These are phyloP conservation scores for Sinella curviseta DNA, from an alignment of 1,140 invertebrate species.

Conservation along the genomic window DNA sequence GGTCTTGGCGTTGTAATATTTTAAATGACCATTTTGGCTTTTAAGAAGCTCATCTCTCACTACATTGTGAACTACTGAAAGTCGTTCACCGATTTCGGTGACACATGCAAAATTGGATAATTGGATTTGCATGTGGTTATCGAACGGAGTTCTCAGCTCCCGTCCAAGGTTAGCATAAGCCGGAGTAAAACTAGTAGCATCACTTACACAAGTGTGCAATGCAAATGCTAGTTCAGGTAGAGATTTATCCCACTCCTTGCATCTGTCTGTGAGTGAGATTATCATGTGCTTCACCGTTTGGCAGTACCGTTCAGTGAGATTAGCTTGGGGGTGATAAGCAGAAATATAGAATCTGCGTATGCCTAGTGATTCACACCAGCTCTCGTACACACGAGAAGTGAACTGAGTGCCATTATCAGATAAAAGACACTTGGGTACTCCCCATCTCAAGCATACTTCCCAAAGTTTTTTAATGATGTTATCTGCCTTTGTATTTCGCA, in stretches of 20 bases:
- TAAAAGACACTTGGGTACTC: conserved; percentile 45
- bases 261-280: conserved; percentile 39
- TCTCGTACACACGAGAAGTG: conserved; percentile 27
- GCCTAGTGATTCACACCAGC: conserved; percentile 22
- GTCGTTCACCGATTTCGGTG: not conserved
- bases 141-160: conserved; percentile 48
- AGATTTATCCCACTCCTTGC: conserved; percentile 51
- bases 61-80: not conserved
- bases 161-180: conserved; percentile 54
- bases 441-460: conserved; percentile 49
- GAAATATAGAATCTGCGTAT: conserved; percentile 43
- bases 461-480: conserved; percentile 32
- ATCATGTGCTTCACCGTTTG: conserved; percentile 55
- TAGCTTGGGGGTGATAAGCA: conserved; percentile 54
- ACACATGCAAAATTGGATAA: not conserved
- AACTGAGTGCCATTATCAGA: conserved; percentile 51
- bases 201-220: conserved; percentile 53
- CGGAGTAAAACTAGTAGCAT: conserved; percentile 53
- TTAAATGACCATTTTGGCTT: not conserved
- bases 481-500: conserved; percentile 40
- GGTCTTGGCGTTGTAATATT: conserved; percentile 11
- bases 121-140: conserved; percentile 19
- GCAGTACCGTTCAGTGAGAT: conserved; percentile 57
- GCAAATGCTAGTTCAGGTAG: conserved; percentile 55
- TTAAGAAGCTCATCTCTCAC: not conserved